A percentile compares a stretch with the other conserved stretches of the same genome.
phyloP scores from a whole-genome alignment of 2,113 vertebrate genomes.

The Merops nubicus region DNA sequence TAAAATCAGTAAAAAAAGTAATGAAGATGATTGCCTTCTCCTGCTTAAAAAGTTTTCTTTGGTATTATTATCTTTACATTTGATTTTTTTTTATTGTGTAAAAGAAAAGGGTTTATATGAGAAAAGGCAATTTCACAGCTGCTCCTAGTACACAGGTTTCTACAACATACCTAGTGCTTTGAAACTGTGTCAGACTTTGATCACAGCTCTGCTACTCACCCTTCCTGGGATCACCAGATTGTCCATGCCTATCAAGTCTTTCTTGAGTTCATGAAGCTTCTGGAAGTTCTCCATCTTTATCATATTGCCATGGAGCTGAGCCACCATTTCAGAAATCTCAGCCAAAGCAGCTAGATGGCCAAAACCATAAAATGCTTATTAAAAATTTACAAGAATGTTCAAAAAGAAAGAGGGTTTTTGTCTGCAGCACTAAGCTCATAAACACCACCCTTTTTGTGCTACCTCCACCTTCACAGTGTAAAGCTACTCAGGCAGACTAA shows the following conservation, averaged over 20 bases:
- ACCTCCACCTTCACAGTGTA: not conserved
- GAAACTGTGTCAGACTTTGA: not conserved
- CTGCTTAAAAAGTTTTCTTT: not conserved
- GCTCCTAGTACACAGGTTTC: not conserved
- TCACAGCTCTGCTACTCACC: slow-evolving; percentile 71
- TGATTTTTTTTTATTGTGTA: not conserved
- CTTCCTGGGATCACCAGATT: slow-evolving; percentile 89
- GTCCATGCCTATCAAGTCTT: slow-evolving; percentile 92
- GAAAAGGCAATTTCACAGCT: not conserved
- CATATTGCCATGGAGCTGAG: slow-evolving; percentile 88
- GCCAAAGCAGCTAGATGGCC: slow-evolving; percentile 87
- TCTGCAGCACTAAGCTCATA: not conserved
- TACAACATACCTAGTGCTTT: not conserved
- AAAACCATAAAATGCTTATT: not conserved
- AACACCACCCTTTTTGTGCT: not conserved
- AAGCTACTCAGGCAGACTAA: not conserved
- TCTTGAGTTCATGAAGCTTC: slow-evolving; percentile 95
- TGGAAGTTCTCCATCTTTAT: slow-evolving; percentile 98
- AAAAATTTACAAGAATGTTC: not conserved
- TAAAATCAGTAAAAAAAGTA: not conserved
- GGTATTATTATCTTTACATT: not conserved
- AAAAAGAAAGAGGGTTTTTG: not conserved
- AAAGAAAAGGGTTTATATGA: not conserved
- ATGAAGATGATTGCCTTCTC: not conserved
- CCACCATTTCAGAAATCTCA: slow-evolving; percentile 92